Evolutionary conservation across 2,797 vertebrate genomes (phyloP).

Genomic region (Molothrus aeneus): DNA sequence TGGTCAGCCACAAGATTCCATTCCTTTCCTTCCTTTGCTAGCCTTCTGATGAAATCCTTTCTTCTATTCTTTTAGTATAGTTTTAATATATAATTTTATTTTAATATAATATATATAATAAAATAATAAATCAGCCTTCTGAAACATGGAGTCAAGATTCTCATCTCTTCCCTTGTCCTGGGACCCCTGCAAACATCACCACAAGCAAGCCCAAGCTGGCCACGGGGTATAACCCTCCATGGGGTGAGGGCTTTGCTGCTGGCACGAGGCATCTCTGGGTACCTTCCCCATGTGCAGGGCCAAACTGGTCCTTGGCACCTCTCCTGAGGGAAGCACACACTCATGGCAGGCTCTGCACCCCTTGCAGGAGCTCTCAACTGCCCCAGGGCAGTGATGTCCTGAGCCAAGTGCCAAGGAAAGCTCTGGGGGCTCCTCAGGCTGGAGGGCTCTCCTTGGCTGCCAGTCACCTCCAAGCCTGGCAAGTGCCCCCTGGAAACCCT

Average conservation of each 20-base stretch:
- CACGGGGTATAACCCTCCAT: neutral
- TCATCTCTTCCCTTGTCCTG: no score
- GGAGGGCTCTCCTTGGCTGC: neutral
- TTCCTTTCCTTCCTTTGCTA: no score
- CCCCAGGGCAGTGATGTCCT: neutral
- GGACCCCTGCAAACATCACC: no score
- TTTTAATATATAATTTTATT: no score
- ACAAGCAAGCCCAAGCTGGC: neutral
- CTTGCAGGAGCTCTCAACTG: neutral
- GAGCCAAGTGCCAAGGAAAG: neutral
- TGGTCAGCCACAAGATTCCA: no score
- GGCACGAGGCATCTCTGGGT: neutral
- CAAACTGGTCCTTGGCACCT: neutral
- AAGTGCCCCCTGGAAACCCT: neutral
- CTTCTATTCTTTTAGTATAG: no score
- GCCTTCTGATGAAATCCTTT: no score
- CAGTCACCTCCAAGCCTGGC: neutral
- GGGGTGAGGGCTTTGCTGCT: neutral
- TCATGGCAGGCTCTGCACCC: neutral
- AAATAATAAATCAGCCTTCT: no score
- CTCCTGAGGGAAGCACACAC: no score
- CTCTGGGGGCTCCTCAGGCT: neutral
- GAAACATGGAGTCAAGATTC: no score
- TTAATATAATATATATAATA: no score
- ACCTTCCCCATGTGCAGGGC: neutral